A percentile compares a stretch with the other conserved stretches of the same genome.
These are phyloP conservation scores for Pemphredon lugubris DNA, from an alignment of 2,888 invertebrate species.

Conservation along the genomic window DNA sequence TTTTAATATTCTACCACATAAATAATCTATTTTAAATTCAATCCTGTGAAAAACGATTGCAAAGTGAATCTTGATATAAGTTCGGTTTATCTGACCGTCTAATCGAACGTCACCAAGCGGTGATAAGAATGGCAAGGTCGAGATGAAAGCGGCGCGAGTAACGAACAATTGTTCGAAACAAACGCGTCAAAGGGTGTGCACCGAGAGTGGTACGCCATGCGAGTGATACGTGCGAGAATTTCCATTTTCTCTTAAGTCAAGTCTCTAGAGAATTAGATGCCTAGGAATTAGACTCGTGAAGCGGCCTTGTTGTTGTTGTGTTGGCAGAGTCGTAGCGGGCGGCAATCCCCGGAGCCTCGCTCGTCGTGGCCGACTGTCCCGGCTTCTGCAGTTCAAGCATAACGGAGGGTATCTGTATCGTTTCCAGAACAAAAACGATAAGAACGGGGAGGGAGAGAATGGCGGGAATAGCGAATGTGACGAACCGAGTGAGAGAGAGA, in stretches of 20 bases:
- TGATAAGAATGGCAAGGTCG: no score
- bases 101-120: no score
- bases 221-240: background rate
- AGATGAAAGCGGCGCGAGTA: no score
- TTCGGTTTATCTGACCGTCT: no score
- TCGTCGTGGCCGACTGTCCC: constrained; percentile 94
- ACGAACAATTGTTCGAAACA: no score
- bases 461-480: no score
- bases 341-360: constrained; percentile 90
- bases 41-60: no score
- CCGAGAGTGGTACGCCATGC: no score
- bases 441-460: constrained; percentile 24
- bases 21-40: no score
- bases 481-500: constrained; percentile 12
- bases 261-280: constrained; percentile 57
- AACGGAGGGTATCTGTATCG: constrained; percentile 91
- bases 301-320: constrained; percentile 80
- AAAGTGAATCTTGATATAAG: no score
- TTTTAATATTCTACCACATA: no score
- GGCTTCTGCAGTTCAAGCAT: constrained; percentile 94
- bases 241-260: constrained; percentile 76
- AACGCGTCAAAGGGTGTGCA: no score
- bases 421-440: constrained; percentile 68
- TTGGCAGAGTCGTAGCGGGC: constrained; percentile 84
- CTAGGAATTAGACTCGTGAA: constrained; percentile 80